Percentiles rank a stretch among this genome's conserved stretches.
These are phyloP conservation scores for Drosophila equinoxialis DNA, from an alignment of 1,140 invertebrate genomes.

Conservation along the genomic window DNA sequence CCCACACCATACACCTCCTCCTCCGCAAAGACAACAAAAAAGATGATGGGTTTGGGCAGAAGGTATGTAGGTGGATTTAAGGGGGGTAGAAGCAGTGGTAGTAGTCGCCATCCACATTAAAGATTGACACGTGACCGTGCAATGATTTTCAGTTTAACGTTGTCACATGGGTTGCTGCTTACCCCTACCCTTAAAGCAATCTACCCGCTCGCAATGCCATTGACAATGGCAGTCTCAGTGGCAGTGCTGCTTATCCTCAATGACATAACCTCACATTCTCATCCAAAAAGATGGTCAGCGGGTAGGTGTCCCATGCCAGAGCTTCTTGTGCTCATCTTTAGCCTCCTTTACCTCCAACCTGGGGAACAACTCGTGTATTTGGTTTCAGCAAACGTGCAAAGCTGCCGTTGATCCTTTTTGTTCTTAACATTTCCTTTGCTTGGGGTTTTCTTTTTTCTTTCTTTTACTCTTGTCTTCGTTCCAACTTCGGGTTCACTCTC, in stretches of 20 bases:
- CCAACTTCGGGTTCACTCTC: slow-evolving; percentile 12
- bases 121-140: slow-evolving; percentile 82
- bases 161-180: slow-evolving; percentile 65
- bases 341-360: slow-evolving; percentile 1
- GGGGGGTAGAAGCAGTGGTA: background rate
- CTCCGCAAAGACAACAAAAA: slow-evolving; percentile 7
- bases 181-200: background rate
- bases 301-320: background rate
- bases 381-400: slow-evolving; percentile 75
- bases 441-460: slow-evolving; percentile 39
- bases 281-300: slow-evolving; percentile 42
- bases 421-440: slow-evolving; percentile 66
- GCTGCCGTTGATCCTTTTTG: slow-evolving; percentile 73
- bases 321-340: slow-evolving; percentile 16
- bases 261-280: slow-evolving; percentile 45
- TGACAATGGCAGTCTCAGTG: background rate
- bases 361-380: slow-evolving; percentile 46
- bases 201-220: background rate
- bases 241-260: slow-evolving; percentile 1
- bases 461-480: slow-evolving; percentile 23
- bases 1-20: slow-evolving; percentile 10
- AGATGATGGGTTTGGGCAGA: background rate
- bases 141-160: slow-evolving; percentile 81
- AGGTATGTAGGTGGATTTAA: slow-evolving; percentile 4
- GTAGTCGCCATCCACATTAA: slow-evolving; percentile 53